phyloP scores from a whole-genome alignment of 2,888 invertebrate species.

The Embidobia sp. region DNA sequence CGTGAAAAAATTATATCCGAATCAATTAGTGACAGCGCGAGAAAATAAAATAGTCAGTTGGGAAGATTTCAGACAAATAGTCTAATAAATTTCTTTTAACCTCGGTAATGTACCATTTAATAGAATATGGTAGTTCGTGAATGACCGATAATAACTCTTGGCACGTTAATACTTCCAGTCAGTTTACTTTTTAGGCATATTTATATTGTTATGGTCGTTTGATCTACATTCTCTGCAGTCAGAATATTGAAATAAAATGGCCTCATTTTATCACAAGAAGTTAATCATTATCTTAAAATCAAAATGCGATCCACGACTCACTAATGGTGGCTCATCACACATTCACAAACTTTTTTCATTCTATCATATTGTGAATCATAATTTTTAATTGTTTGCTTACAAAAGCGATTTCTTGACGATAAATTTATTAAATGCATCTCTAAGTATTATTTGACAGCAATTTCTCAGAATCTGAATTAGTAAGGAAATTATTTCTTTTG shows the following conservation, averaged over 20 bases:
- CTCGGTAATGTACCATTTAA: conserved; percentile 16
- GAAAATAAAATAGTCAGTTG: background rate
- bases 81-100: conserved; percentile 10
- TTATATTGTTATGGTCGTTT: conserved; percentile 12
- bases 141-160: conserved; percentile 23
- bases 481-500: too few relatives aligned
- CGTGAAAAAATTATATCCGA: background rate
- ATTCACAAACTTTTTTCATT: conserved; percentile 11
- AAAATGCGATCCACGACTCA: background rate
- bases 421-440: too few relatives aligned
- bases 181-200: conserved; percentile 26
- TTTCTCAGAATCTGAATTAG: too few relatives aligned
- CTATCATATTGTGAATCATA: conserved; percentile 15
- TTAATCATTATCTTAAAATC: conserved; percentile 25
- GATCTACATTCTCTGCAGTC: conserved; percentile 4
- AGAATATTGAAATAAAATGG: conserved; percentile 7
- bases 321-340: conserved; percentile 28
- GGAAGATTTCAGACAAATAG: conserved; percentile 1
- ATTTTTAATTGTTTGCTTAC: conserved; percentile 7
- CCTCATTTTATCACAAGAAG: conserved; percentile 1
- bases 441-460: too few relatives aligned
- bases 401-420: too few relatives aligned
- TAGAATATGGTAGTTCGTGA: conserved; percentile 16
- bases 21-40: too few relatives aligned
- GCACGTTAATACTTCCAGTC: conserved; percentile 6